phyloP scores from a whole-genome alignment of 2,797 vertebrate genomes.

The Ptychadena robeensis region DNA sequence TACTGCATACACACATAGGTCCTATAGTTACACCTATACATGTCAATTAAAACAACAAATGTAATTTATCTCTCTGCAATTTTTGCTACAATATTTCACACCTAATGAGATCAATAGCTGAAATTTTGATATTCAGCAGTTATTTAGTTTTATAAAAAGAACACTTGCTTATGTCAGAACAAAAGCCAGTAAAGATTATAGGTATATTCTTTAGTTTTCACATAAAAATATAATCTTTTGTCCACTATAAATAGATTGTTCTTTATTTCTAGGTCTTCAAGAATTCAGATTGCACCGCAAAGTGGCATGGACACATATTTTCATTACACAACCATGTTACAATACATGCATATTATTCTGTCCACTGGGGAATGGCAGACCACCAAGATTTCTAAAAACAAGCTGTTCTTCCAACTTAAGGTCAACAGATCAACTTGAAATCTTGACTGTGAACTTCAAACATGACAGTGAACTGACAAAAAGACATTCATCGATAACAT shows the following conservation, averaged over 20 bases:
- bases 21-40: too few species aligned
- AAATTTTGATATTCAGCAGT: too few species aligned
- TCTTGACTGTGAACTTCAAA: slow-evolving; percentile 32
- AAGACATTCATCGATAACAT: neutral
- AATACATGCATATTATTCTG: neutral
- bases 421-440: neutral
- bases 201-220: slow-evolving; percentile 1
- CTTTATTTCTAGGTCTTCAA: neutral
- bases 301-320: neutral
- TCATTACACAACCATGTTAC: neutral
- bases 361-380: neutral
- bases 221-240: neutral
- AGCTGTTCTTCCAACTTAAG: neutral
- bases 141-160: neutral
- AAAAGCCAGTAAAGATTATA: too few species aligned
- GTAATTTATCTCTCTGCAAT: too few species aligned
- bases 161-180: neutral
- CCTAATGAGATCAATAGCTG: too few species aligned
- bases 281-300: neutral
- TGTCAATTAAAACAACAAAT: too few species aligned
- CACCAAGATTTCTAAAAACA: slow-evolving; percentile 11
- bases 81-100: too few species aligned
- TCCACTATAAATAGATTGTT: neutral
- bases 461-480: slow-evolving; percentile 11
- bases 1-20: too few species aligned